Base-by-base conservation (phyloP, 1,140 invertebrate species). In the Cyclargus thomasi region DNA sequence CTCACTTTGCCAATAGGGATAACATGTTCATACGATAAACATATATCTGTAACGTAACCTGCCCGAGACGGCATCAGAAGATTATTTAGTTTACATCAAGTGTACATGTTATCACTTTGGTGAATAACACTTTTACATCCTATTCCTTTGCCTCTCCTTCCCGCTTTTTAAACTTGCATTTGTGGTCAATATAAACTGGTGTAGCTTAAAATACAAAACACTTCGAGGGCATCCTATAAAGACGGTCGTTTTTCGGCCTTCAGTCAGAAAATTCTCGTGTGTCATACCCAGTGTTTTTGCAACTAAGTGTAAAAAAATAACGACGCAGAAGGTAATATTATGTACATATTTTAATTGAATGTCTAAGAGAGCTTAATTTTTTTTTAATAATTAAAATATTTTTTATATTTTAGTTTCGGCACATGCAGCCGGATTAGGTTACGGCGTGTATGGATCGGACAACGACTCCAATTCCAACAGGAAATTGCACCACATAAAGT, bases 1-100 rank as follows among this genome's bases (percentile, higher is more conserved):
- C 82, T 88, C 83, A 86, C 81, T 83, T 90, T 85, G 90, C 90
- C 90, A 86, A 77, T 90, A 90, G 88, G 88, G 89, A 91, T 91
- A 83, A 87, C 88, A 90, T 90, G 88, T 88, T 79, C 86, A 87
- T 78, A 74, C 62, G 11, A 59, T 62, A 65, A 22, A 65, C 64
- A 47, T 6, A 55, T 55, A 18, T 55, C 35, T 67, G 65, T 67
- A 67, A 69, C 73, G 70, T 71, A 71, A 67, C 70, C 73, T 74
- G 64, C 71, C 35, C 63, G 70, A 36, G 65, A 67, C 59, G 63
- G 71, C 65, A 53, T 55, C 67, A 70, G 36, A 69, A 70, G 67
- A 63, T 73, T 69, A 36, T 63, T 64, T 67, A 73, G 53, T 71
- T 68, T 63, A 70, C 18, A 59, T 67, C 68, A 74, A 74, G 73